Evolutionary conservation across 2,888 invertebrate species (phyloP).

Genomic region (Polyommatus iphigenia): DNA sequence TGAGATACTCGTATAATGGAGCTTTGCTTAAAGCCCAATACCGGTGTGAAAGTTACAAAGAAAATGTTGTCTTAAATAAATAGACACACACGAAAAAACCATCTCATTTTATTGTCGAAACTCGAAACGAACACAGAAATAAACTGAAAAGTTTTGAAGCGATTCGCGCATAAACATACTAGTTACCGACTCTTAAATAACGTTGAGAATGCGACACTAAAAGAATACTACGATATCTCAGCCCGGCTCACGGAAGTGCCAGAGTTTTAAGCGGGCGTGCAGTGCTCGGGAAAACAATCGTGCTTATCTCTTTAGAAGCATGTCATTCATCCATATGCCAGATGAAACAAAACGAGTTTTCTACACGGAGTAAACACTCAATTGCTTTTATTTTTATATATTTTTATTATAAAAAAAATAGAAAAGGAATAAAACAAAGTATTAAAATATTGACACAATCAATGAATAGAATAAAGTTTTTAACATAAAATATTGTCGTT

Average conservation of each 20-base stretch:
- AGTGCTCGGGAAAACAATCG: neutral
- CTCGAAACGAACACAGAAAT: neutral
- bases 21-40: neutral
- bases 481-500: too few relatives aligned
- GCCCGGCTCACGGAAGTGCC: neutral
- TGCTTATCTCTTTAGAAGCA: neutral
- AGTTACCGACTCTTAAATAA: neutral
- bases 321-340: neutral
- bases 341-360: neutral
- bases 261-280: neutral
- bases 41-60: neutral
- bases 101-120: neutral
- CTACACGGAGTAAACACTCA: neutral
- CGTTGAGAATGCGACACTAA: neutral
- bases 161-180: neutral
- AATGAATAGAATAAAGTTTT: too few relatives aligned
- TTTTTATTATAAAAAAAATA: too few relatives aligned
- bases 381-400: too few relatives aligned
- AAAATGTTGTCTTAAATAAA: neutral
- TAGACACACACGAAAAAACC: neutral
- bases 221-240: neutral
- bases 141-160: neutral
- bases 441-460: neutral
- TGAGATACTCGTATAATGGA: too few relatives aligned
- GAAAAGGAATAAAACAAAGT: too few relatives aligned